phyloP scores from a whole-genome alignment of 2,797 vertebrate species.

The Cyclura pinguis region DNA sequence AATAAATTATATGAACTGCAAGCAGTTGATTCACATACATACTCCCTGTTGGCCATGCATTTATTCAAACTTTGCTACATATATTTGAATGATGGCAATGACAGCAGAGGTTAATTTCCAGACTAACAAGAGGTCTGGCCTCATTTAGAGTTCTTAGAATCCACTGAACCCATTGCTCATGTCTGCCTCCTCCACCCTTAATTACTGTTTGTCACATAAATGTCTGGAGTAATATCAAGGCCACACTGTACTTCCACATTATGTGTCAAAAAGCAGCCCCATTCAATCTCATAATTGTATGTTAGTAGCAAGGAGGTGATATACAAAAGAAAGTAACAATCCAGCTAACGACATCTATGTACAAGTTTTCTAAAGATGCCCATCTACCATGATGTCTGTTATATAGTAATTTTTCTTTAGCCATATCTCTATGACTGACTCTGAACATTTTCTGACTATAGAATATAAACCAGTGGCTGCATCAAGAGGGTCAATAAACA shows the following conservation, averaged over 20 bases:
- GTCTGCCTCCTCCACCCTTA: constrained; percentile 52
- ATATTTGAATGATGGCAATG: constrained; percentile 58
- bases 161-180: constrained; percentile 43
- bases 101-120: constrained; percentile 63
- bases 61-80: constrained; percentile 1
- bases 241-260: neutral
- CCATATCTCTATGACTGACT: neutral
- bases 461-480: constrained; percentile 30
- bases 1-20: constrained; percentile 64
- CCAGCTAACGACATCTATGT: neutral
- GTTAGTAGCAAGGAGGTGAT: neutral
- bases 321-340: neutral
- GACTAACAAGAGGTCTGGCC: constrained; percentile 53
- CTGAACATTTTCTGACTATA: constrained; percentile 21
- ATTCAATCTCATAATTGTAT: neutral
- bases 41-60: constrained; percentile 14
- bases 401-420: neutral
- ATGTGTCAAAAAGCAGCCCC: neutral
- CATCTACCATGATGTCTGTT: neutral
- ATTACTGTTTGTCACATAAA: constrained; percentile 53
- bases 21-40: constrained; percentile 56
- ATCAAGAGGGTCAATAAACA: constrained; percentile 29
- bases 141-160: constrained; percentile 57
- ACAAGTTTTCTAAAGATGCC: constrained; percentile 7
- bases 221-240: constrained; percentile 36